Conservation (phyloP, 1,140 invertebrate genomes). For the Eumeta japonica region DNA sequence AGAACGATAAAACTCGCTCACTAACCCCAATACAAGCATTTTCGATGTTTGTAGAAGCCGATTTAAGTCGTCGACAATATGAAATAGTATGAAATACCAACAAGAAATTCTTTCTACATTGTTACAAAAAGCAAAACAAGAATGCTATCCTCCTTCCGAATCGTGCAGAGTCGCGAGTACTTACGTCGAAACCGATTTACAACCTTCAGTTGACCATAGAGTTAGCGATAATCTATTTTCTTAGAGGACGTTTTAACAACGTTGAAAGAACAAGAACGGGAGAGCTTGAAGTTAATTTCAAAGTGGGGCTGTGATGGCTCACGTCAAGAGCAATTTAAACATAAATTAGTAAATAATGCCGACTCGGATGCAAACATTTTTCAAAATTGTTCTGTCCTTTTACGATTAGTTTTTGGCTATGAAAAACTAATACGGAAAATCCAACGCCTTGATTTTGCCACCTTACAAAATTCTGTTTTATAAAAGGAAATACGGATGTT, state of each 20-base stretch:
- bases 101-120: conserved; percentile 19
- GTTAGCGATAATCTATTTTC: conserved; percentile 18
- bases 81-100: conserved; percentile 18
- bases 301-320: conserved; percentile 24
- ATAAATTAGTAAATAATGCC: conserved; percentile 18
- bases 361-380: conserved; percentile 22
- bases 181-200: conserved; percentile 23
- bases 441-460: conserved; percentile 14
- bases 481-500: conserved; percentile 16
- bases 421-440: conserved; percentile 11
- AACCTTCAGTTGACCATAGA: conserved; percentile 25
- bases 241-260: conserved; percentile 22
- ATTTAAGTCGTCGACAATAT: conserved; percentile 20
- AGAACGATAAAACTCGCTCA: conserved; percentile 11
- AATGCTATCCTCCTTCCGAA: conserved; percentile 22
- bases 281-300: conserved; percentile 14
- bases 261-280: conserved; percentile 13
- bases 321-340: conserved; percentile 14
- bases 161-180: conserved; percentile 20
- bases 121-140: conserved; percentile 20
- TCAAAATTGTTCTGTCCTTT: conserved; percentile 16
- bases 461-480: conserved; percentile 17
- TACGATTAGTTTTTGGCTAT: conserved; percentile 16
- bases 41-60: conserved; percentile 22
- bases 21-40: conserved; percentile 16